Base-by-base conservation (phyloP, 2,797 vertebrate genomes). In the Gorsachius magnificus region DNA sequence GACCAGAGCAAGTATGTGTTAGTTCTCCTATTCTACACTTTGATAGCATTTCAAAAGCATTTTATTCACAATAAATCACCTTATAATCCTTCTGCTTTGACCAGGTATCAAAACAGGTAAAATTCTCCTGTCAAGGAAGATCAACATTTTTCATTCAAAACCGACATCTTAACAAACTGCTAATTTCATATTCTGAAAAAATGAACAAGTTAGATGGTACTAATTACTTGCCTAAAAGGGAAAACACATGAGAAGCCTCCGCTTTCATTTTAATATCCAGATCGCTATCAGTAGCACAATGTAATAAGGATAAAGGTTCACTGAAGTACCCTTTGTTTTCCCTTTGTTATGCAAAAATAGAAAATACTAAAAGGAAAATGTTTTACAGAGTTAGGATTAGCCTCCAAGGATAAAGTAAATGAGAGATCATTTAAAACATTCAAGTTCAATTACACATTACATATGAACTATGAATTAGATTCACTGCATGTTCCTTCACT, bases 311-410 rank as follows among this genome's bases (percentile, higher is more conserved):
- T 93, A 95, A 93, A 97, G 51, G 63, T 89, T 97, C 68, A 95
- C 50, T 95, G 85, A 92, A 66, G 53, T 63, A 76, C 25, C 68
- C 26, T 90, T 95, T 91, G 56, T 85, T 87, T 90, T 87, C 24
- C 63, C 66, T 89, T 97, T 97, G 89, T 97, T 89, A 93, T 70
- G 60, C 48, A 95, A 97, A 97, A 97, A 26, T 7, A 94, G 66
- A 92, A 95, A 77, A 85, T 58, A 87, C 9, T 94, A 75, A 84
- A 96, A 56, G 41, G 14, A 80, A 54, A 85, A 87, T 70, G 54
- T 70, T 94, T 96, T 43, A 92, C 0, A 65, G 72, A 95, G 83
- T 74, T 95, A 94, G 46, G 82, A 88, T 87, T 90, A 96, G 56
- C 61, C 64, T 95, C 82, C 51, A 94, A 91, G 69, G 81, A 95